Conservation (phyloP, 2,888 invertebrate species). For the Oxycera nigricornis region DNA sequence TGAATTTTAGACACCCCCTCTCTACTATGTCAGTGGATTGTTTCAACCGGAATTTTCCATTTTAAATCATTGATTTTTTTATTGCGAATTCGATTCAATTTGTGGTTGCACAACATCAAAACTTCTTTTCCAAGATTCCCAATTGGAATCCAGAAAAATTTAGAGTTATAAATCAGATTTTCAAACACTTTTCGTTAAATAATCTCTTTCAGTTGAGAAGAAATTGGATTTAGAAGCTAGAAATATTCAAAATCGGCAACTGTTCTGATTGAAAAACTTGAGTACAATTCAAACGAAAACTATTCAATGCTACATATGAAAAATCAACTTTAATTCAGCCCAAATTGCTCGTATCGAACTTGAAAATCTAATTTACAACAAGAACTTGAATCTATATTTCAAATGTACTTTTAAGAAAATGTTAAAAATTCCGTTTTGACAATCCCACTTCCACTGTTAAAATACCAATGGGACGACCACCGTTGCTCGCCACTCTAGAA, state of each 20-base stretch:
- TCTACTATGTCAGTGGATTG: slow-evolving; percentile 41
- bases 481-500: slow-evolving; percentile 53
- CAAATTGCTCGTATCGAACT: background rate
- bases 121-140: no score
- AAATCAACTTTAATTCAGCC: no score
- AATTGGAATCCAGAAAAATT: no score
- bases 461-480: slow-evolving; percentile 60
- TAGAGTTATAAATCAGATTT: no score
- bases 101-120: slow-evolving; percentile 51
- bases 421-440: slow-evolving; percentile 49
- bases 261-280: no score
- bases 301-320: no score
- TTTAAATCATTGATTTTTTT: slow-evolving; percentile 42
- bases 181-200: no score
- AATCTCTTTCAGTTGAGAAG: no score
- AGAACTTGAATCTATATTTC: slow-evolving; percentile 3
- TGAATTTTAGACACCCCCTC: slow-evolving; percentile 27
- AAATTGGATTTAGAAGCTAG: no score
- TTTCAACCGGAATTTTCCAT: slow-evolving; percentile 51
- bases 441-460: slow-evolving; percentile 61
- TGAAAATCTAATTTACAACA: slow-evolving; percentile 7
- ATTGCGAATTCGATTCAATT: background rate
- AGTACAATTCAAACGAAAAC: no score
- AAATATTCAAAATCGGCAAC: no score
- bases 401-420: slow-evolving; percentile 38